phyloP scores from a whole-genome alignment of 2,888 invertebrate genomes.

The Tiliacea citrago region DNA sequence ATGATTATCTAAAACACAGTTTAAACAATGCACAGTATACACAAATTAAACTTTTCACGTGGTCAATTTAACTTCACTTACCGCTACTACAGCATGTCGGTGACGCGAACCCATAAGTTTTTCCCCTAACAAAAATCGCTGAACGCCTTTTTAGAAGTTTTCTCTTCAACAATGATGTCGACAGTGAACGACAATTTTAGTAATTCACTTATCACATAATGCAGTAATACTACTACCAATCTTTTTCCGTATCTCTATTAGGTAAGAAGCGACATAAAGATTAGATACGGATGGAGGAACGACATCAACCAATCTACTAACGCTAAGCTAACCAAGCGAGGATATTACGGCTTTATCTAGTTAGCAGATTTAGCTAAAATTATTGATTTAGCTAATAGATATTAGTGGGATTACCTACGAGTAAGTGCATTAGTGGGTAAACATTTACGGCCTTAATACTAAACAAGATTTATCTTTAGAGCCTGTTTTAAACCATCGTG shows the following conservation, averaged over 20 bases:
- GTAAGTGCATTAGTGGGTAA: not conserved
- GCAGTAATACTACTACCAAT: not conserved
- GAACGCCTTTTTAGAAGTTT: no score
- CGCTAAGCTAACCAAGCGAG: conserved; percentile 20
- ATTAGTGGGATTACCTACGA: not conserved
- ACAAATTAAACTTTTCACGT: no score
- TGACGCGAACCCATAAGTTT: no score
- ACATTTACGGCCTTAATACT: not conserved
- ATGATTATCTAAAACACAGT: no score
- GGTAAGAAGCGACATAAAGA: conserved; percentile 10
- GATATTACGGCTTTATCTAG: conserved; percentile 19
- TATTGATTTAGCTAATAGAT: no score
- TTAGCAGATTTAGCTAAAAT: conserved; percentile 9
- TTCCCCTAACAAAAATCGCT: no score
- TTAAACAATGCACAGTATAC: no score
- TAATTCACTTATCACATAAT: not conserved
- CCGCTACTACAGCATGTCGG: no score
- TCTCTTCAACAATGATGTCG: not conserved
- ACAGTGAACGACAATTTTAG: not conserved
- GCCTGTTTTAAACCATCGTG: no score
- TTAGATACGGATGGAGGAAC: conserved; percentile 23
- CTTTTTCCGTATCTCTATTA: not conserved
- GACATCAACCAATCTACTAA: conserved; percentile 9
- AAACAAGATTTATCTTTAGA: not conserved
- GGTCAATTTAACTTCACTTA: no score